These are phyloP conservation scores for Carassius auratus DNA, from an alignment of 2,113 vertebrate genomes.

Conservation along the genomic window DNA sequence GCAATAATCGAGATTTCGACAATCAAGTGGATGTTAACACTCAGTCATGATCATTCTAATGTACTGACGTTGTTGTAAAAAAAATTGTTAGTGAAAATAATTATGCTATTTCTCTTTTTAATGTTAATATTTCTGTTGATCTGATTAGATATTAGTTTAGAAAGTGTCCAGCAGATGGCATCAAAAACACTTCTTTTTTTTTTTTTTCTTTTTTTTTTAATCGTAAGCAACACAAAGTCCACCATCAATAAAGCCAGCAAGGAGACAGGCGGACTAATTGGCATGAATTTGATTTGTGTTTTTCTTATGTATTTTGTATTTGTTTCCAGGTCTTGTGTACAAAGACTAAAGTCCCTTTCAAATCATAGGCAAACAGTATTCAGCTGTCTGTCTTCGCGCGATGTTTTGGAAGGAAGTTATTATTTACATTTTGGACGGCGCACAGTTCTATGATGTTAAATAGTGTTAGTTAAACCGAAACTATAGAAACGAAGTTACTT, in stretches of 20 bases:
- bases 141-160: not conserved
- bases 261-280: not conserved
- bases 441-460: not conserved
- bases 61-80: not conserved
- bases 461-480: not conserved
- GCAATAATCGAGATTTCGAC: not conserved
- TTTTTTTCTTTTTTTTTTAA: not conserved
- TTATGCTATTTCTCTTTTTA: not conserved
- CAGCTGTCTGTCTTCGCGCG: not conserved
- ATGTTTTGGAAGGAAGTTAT: not conserved
- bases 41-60: not conserved
- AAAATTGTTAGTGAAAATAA: not conserved
- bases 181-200: not conserved
- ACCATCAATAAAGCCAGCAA: not conserved
- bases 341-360: not conserved
- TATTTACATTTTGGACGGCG: not conserved
- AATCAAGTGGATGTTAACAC: not conserved
- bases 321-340: not conserved
- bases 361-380: not conserved
- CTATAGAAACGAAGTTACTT: not conserved
- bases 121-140: not conserved
- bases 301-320: not conserved
- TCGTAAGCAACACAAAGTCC: not conserved
- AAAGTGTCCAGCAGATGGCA: constrained; percentile 25
- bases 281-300: not conserved